These are phyloP conservation scores for Anguilla rostrata DNA, from an alignment of 2,113 vertebrate species.

Conservation along the genomic window DNA sequence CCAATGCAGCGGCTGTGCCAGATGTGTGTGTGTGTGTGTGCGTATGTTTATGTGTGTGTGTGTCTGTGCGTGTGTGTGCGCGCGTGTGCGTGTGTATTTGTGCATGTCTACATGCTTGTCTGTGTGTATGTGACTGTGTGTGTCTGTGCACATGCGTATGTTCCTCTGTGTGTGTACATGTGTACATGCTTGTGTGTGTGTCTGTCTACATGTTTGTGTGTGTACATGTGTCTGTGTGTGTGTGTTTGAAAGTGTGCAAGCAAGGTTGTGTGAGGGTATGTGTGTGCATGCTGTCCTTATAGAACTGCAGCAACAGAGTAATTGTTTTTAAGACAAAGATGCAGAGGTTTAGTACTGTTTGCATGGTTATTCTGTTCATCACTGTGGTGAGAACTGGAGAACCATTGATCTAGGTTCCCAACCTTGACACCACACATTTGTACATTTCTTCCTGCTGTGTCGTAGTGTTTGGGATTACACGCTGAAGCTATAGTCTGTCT, in stretches of 20 bases:
- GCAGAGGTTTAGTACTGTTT: too few relatives aligned
- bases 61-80: conserved; percentile 23
- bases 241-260: not conserved
- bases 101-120: conserved; percentile 24
- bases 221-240: not conserved
- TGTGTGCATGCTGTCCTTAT: not conserved
- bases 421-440: not conserved
- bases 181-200: conserved; percentile 51
- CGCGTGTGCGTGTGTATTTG: conserved; percentile 9
- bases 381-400: not conserved
- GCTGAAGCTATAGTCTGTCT: not conserved
- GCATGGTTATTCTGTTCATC: not conserved
- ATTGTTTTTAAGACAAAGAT: too few relatives aligned
- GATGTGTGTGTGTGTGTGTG: conserved; percentile 23
- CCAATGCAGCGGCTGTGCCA: not conserved
- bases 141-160: conserved; percentile 4
- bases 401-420: not conserved
- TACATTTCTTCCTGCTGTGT: not conserved
- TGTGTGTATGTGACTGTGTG: not conserved
- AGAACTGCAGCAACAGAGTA: not conserved
- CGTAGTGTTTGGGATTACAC: not conserved
- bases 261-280: not conserved
- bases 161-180: conserved; percentile 9
- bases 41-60: not conserved
- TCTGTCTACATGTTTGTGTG: conserved; percentile 43